phyloP scores from a whole-genome alignment of 2,888 invertebrate genomes.

The Rhingia rostrata region DNA sequence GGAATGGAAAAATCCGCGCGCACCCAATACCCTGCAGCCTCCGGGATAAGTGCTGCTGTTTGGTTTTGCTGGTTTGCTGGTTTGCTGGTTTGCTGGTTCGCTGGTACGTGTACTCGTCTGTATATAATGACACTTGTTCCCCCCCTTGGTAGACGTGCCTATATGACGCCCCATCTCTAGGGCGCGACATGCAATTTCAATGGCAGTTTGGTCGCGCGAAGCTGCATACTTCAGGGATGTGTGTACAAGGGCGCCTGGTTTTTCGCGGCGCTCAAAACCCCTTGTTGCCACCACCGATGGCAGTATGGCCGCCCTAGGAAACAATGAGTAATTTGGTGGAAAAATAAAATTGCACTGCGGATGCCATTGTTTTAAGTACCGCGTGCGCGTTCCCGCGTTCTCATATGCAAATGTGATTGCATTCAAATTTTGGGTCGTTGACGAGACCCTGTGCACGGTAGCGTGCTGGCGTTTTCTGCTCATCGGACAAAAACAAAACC shows the following conservation, averaged over 20 bases:
- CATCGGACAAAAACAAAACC: slow-evolving; percentile 54
- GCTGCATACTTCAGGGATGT: slow-evolving; percentile 66
- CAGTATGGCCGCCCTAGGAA: slow-evolving; percentile 27
- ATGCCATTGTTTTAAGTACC: slow-evolving; percentile 72
- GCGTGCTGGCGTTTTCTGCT: slow-evolving; percentile 44
- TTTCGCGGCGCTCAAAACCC: neutral
- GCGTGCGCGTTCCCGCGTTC: slow-evolving; percentile 65
- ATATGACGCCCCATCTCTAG: neutral
- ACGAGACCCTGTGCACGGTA: neutral
- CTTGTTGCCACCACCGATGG: neutral
- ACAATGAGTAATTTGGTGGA: slow-evolving; percentile 74
- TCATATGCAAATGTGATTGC: slow-evolving; percentile 72
- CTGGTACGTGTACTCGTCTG: slow-evolving; percentile 70
- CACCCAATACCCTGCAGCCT: slow-evolving; percentile 44
- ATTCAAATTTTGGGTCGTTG: slow-evolving; percentile 44
- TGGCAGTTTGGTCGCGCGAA: slow-evolving; percentile 32
- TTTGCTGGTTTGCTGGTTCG: slow-evolving; percentile 63
- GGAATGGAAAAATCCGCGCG: slow-evolving; percentile 24
- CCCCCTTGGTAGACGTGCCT: slow-evolving; percentile 8
- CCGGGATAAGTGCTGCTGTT: slow-evolving; percentile 68
- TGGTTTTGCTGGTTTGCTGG: slow-evolving; percentile 24
- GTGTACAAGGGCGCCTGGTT: slow-evolving; percentile 10
- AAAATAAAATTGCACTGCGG: slow-evolving; percentile 72
- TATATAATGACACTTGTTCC: slow-evolving; percentile 71
- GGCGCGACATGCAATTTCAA: slow-evolving; percentile 39